These are phyloP conservation scores for Chionoecetes opilio DNA, from an alignment of 1,140 invertebrate species.

Conservation along the genomic window DNA sequence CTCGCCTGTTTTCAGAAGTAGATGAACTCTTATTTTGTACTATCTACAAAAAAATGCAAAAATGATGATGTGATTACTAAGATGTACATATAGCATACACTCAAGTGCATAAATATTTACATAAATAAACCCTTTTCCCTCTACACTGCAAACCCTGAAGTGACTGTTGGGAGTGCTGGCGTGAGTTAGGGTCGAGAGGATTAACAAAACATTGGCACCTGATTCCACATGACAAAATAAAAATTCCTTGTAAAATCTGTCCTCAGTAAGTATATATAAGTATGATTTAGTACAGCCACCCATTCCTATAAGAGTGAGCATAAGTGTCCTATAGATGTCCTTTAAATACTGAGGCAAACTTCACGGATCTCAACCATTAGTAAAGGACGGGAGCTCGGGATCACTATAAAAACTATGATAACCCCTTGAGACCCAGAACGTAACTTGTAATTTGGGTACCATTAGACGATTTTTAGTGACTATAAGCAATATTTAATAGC, in stretches of 20 bases:
- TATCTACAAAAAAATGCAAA: constrained; percentile 72
- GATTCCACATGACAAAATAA: constrained; percentile 69
- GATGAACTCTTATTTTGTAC: constrained; percentile 56
- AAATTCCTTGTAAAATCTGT: constrained; percentile 69
- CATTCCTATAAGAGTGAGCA: no score
- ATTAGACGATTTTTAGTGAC: no score
- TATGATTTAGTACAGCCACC: not conserved
- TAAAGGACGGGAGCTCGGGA: no score
- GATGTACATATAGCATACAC: constrained; percentile 76
- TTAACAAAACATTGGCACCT: constrained; percentile 70
- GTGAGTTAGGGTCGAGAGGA: constrained; percentile 71
- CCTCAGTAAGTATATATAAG: constrained; percentile 14
- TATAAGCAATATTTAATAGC: no score
- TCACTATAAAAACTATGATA: no score
- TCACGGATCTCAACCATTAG: no score
- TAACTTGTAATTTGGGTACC: no score
- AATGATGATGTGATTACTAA: constrained; percentile 64
- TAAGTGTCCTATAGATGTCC: no score
- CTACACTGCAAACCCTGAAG: constrained; percentile 66
- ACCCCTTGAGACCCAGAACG: no score
- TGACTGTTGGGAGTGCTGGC: constrained; percentile 74
- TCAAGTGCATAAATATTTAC: constrained; percentile 74
- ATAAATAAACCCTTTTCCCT: constrained; percentile 68
- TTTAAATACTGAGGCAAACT: no score
- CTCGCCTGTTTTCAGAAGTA: constrained; percentile 67